Base-by-base conservation (phyloP, 2,113 vertebrate species). In the Rhinolophus ferrumequinum region DNA sequence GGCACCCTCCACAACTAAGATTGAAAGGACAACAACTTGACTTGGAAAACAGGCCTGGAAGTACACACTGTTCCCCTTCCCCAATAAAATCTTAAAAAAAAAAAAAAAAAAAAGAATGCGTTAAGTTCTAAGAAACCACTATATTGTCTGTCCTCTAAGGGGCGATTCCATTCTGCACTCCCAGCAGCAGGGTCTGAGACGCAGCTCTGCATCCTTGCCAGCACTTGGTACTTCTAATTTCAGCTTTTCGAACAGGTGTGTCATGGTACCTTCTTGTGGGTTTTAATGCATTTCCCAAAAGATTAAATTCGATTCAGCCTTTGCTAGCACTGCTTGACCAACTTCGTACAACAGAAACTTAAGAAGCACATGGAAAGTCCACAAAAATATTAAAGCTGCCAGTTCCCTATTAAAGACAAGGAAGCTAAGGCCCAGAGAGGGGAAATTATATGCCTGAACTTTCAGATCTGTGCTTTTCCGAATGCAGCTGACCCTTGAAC, bases 271-370 rank as follows among this genome's bases (percentile, higher is more conserved):
- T 94, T 14, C 35, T 10, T 47, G 38, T 4, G 33, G 52, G 50
- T 83, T 94, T 94, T 77, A 66, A 62, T 26, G 26, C 38, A 87
- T 90, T 91, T 81, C 28, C 30, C 33, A 44, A 85, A 87, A 52
- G 35, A 47, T 58, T 44, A 69, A 28, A 52, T 83, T 26, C 38
- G 41, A 38, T 66, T 83, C 54, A 64, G 22, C 19, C 38, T 94
- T n/a, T 75, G 35, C 56, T 50, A 90, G 30, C 28, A 77, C 3
- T 41, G 1, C 67, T 35, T 90, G 19, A 88, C n/a, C 38, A 72
- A 50, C 69, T 90, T 16, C 72, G 4, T 24, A 35, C 9, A 91
- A 67, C 13, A 92, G 60, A 93, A 96, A 93, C 69, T 69, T 47
- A 26, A 77, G 9, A 38, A 67, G 14, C 75, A 60, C 58, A 44